phyloP scores from a whole-genome alignment of 2,797 vertebrate genomes.

The Sebastolobus altivelis region DNA sequence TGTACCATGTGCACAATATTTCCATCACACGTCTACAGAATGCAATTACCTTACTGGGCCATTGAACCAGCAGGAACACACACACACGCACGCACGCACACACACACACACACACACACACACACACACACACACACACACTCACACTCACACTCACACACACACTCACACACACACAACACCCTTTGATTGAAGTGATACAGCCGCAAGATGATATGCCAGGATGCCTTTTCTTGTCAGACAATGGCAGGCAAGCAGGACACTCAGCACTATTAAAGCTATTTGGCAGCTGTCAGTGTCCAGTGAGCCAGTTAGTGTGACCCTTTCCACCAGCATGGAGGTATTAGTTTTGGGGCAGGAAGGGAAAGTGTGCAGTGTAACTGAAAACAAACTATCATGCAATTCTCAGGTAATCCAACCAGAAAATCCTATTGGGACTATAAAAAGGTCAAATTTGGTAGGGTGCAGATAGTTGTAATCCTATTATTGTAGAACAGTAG shows the following conservation, averaged over 20 bases:
- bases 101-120: too few species aligned
- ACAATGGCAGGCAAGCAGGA: conserved; percentile 28
- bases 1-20: conserved; percentile 42
- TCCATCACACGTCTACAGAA: conserved; percentile 41
- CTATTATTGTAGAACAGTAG: conserved; percentile 12
- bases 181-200: conserved; percentile 14
- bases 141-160: too few species aligned
- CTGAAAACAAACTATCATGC: conserved; percentile 12
- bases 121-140: not conserved
- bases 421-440: conserved; percentile 43
- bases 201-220: conserved; percentile 17
- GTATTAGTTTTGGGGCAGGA: conserved; percentile 39
- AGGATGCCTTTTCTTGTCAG: conserved; percentile 41
- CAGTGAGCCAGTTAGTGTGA: conserved; percentile 51
- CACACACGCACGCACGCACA: not conserved
- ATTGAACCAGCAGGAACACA: conserved; percentile 20
- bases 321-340: conserved; percentile 28
- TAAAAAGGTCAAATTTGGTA: conserved; percentile 24
- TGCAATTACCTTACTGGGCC: conserved; percentile 42
- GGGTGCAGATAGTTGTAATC: conserved; percentile 45
- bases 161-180: not conserved
- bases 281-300: conserved; percentile 43
- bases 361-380: conserved; percentile 21
- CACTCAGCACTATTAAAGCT: conserved; percentile 46
- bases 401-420: conserved; percentile 52